Base-by-base conservation (phyloP, 92 coral and sea anemone genomes). In the Epizoanthus scotinus region DNA sequence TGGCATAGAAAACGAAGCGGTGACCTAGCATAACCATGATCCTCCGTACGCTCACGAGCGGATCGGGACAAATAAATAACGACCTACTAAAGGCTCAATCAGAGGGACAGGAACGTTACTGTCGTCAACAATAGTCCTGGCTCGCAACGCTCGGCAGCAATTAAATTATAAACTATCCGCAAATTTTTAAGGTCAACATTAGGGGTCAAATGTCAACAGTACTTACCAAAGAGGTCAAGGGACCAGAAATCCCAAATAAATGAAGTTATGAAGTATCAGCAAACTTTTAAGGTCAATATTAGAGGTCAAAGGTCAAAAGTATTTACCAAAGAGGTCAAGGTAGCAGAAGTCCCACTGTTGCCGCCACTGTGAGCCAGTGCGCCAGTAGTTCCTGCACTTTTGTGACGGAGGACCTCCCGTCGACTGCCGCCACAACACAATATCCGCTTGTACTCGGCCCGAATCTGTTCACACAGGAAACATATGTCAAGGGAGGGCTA, bases 391-490 rank as follows among this genome's bases (percentile, higher is more conserved):
- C 22, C 82, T 64, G 71, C 73, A 1, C 90, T 65, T 17, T 73
- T 78, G 3, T 74, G 81, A 19, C 92, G 86, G 12, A 87, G 67
- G 29, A 78, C 60, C 20, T 92, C 97, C 67, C 97, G 81, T 58
- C 97, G 82, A 38, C 82, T 84, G 34, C 97, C 97, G 47, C 80
- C 90, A 21, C 94, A 92, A 59, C 90, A 92, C 27, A 92, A 57
- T 13, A 92, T 85, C 25, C 97, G 86, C 27, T 49, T 59, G 63
- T 92, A 92, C 57, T 92, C 97, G 4, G 88, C 63, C 6, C 97
- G 90, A 10, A 90, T 86, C 97, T 92, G 78, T 5, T 38, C 18
- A 68, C n/a, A 40, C 20, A 27, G 63, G 6, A 28, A 20, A 18
- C 29, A 55, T 2, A 54, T 0, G 26, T 52, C 17, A 65, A 49